Conservation (phyloP, 2,113 vertebrate species). For the Bos javanicus region DNA sequence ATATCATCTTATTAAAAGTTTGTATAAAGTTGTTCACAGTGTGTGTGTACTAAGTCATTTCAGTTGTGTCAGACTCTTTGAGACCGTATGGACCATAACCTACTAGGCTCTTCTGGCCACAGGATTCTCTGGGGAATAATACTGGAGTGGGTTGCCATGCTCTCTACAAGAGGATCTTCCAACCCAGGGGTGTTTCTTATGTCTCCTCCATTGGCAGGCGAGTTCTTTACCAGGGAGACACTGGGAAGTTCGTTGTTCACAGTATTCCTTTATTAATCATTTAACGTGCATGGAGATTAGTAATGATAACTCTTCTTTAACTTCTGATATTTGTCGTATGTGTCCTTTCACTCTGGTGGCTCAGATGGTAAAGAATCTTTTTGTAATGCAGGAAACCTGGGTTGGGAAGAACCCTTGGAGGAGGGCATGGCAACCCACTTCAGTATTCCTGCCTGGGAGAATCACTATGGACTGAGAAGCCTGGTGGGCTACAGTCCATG, state of each 20-base stretch:
- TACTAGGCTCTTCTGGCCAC: neutral
- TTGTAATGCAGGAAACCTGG: neutral
- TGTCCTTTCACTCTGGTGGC: neutral
- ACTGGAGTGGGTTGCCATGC: neutral
- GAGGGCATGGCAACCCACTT: neutral
- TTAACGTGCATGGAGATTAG: neutral
- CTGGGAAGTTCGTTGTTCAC: neutral
- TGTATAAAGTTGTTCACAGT: neutral
- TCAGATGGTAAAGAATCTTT: neutral
- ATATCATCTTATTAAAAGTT: neutral
- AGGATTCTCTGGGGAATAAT: neutral
- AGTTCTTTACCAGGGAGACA: neutral
- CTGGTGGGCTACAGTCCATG: neutral
- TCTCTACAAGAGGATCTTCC: neutral
- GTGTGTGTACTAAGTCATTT: neutral
- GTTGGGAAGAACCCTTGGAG: neutral
- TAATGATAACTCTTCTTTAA: neutral
- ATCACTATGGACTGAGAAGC: neutral
- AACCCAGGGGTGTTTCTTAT: neutral
- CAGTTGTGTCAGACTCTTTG: neutral
- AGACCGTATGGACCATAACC: neutral
- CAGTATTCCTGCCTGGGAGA: neutral
- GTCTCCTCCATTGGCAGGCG: neutral
- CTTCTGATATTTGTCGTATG: neutral
- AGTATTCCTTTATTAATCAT: neutral